Evolutionary conservation across 2,113 vertebrate species (phyloP), one percentile per base, ranked within the genome.

Genomic region (Lepisosteus osseus): DNA sequence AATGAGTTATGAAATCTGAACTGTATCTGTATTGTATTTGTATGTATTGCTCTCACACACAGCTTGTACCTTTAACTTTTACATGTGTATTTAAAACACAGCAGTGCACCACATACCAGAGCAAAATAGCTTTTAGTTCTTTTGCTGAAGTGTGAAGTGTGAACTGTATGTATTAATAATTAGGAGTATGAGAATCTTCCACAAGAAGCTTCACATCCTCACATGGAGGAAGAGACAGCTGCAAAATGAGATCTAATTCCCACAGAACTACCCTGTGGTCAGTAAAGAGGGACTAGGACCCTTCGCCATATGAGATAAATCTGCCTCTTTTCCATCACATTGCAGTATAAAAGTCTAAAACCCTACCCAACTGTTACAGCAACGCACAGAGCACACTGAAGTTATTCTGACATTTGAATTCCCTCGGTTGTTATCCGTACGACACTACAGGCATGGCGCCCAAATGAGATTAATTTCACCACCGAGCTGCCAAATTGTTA

Each of bases 401-500:
- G n/a, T 43, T 17, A 44, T 51, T 7, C 14, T 7, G 62, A 17
- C 55, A 54, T 65, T 70, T 67, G 43, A 55, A 77, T 69, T 29
- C 29, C 29, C 29, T 29, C 41, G 17, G 71, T 63, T 65, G 44
- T 29, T 54, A 15, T 8, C 41, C 51, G 64, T 61, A 54, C 3
- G 43, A 29, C 17, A 64, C 7, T 64, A 17, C 40, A 17, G 40
- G 62, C 17, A 3, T 29, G 62, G 62, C 62, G 3, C 62, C 62
- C 62, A 15, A 42, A 54, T 61, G 59, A 62, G 72, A 68, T 62
- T 45, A 15, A 51, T 68, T 73, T 29, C 51, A 15, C 72, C 51
- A 55, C 61, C 13, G 29, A 44, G 14, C 56, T 64, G 67, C 47
- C 29, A 68, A 68, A 73, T 68, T 73, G 72, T 68, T 69, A 74